phyloP scores from a whole-genome alignment of 2,113 vertebrate genomes.

The Sturnus vulgaris region DNA sequence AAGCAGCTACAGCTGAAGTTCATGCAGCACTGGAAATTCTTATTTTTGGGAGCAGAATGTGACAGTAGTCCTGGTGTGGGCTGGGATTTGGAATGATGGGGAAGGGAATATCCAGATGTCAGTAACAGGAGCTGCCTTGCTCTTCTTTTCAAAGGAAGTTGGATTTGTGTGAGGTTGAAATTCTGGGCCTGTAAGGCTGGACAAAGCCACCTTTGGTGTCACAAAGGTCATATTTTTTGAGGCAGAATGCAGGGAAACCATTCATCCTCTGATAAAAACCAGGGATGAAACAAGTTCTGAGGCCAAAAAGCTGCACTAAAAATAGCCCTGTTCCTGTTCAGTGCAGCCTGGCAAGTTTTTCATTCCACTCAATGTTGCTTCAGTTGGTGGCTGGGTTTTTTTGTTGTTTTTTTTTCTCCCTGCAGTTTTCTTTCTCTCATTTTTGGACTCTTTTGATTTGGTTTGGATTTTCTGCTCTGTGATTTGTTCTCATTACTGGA shows the following conservation, averaged over 20 bases:
- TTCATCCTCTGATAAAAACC: background rate
- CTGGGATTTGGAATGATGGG: background rate
- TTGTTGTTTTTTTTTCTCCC: background rate
- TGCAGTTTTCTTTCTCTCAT: conserved; percentile 6
- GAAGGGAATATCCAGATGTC: background rate
- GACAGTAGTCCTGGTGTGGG: background rate
- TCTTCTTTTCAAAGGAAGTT: background rate
- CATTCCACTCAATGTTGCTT: background rate
- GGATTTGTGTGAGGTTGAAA: background rate
- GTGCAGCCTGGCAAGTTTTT: background rate
- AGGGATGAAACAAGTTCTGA: background rate
- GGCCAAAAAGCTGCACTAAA: background rate
- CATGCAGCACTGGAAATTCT: background rate
- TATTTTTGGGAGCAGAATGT: background rate
- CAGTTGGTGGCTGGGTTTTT: background rate
- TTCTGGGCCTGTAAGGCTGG: background rate
- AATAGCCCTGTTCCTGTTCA: background rate
- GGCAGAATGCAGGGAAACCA: background rate
- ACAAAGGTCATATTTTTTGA: background rate
- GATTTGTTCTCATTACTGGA: conserved; percentile 69
- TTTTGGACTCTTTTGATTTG: conserved; percentile 34
- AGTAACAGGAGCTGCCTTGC: background rate
- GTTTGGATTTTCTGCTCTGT: conserved; percentile 49
- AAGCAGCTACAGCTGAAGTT: background rate
- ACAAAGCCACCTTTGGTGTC: background rate